phyloP scores from a whole-genome alignment of 2,888 invertebrate genomes.

The Pherbina coryleti region DNA sequence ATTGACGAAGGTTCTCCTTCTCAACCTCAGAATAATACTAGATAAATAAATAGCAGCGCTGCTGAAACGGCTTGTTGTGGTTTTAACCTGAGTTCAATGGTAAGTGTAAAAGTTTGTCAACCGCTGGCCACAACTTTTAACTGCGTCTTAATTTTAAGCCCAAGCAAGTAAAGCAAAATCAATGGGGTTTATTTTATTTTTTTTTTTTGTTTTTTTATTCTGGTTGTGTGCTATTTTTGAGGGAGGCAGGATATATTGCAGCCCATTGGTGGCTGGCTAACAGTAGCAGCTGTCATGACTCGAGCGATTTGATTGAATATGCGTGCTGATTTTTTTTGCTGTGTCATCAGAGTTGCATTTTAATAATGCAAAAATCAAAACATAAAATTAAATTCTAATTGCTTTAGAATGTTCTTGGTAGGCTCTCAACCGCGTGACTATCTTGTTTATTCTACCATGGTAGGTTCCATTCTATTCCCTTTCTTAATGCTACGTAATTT shows the following conservation, averaged over 20 bases:
- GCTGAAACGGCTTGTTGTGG: background rate
- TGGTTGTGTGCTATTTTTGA: background rate
- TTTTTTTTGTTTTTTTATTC: background rate
- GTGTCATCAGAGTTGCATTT: background rate
- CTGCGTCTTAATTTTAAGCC: slow-evolving; percentile 60
- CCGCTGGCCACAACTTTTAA: slow-evolving; percentile 54
- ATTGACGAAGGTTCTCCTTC: background rate
- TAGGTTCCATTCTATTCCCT: no score
- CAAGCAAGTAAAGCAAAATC: slow-evolving; percentile 59
- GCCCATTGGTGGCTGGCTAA: background rate
- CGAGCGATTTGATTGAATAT: slow-evolving; percentile 27
- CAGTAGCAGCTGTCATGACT: background rate
- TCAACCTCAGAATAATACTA: background rate
- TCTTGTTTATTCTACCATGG: no score
- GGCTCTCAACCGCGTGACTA: no score
- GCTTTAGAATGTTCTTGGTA: no score
- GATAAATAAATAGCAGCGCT: background rate
- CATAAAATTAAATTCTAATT: background rate
- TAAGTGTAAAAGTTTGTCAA: background rate
- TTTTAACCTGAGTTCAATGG: background rate
- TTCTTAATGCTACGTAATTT: no score
- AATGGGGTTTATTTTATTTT: background rate
- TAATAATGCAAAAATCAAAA: slow-evolving; percentile 16
- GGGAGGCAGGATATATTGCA: background rate
- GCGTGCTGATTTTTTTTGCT: background rate